Conservation (phyloP, 2,888 invertebrate species). For the Reticulitermes lucifugus region DNA sequence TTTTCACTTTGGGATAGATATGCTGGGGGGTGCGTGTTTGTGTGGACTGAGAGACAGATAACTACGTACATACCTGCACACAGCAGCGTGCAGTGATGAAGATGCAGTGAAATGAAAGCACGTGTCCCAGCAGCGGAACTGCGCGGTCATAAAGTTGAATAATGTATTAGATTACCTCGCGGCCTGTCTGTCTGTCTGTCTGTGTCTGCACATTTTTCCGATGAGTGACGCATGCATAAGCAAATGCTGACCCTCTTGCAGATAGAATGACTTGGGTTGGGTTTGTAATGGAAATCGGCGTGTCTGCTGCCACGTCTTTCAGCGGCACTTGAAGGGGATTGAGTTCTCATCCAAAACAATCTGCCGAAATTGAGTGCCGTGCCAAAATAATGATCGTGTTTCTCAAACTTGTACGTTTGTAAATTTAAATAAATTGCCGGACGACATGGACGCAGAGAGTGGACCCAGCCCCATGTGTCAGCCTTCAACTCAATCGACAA, state of each 20-base stretch:
- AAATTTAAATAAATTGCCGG: too few species aligned
- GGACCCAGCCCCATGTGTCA: too few species aligned
- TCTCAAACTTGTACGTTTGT: too few species aligned
- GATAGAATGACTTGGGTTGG: background rate
- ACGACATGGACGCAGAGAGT: too few species aligned
- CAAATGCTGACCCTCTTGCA: constrained; percentile 4
- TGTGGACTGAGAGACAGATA: too few species aligned
- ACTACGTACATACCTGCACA: too few species aligned
- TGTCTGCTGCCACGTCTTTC: constrained; percentile 19
- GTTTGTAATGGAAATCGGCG: constrained; percentile 33
- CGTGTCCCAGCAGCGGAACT: background rate
- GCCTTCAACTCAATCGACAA: too few species aligned
- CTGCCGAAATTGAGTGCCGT: constrained; percentile 18
- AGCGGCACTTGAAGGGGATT: background rate
- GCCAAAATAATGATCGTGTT: background rate
- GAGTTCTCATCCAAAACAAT: background rate
- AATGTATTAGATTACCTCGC: background rate
- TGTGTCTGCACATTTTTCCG: background rate
- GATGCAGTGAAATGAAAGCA: background rate
- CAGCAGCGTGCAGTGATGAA: too few species aligned
- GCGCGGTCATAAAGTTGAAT: background rate
- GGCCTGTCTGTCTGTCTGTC: constrained; percentile 16
- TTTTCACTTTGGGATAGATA: too few species aligned
- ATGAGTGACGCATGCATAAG: constrained; percentile 27
- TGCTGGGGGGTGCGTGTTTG: too few species aligned